Conservation (phyloP, 2,888 invertebrate genomes). For the Tinea pellionella region DNA sequence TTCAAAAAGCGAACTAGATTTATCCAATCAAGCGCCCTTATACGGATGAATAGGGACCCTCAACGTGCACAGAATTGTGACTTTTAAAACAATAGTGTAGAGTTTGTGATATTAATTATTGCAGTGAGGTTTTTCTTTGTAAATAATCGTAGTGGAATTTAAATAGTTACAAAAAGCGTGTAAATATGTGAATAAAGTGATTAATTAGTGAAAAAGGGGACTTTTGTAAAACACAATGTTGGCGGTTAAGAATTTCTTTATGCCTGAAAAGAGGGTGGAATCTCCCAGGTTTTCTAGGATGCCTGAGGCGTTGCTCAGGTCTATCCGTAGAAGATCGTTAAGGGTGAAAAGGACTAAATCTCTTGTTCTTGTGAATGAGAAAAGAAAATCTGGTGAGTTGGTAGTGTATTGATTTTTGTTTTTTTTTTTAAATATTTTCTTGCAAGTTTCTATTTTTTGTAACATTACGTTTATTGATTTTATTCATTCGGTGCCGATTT, state of each 20-base stretch:
- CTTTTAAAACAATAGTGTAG: neutral
- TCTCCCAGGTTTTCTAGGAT: conserved; percentile 72
- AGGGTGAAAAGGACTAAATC: conserved; percentile 82
- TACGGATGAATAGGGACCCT: neutral
- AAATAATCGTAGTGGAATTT: no score
- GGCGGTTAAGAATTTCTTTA: conserved; percentile 80
- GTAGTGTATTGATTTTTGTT: conserved; percentile 46
- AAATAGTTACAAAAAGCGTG: no score
- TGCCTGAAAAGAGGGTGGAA: conserved; percentile 73
- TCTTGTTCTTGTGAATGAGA: conserved; percentile 77
- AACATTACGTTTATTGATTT: no score
- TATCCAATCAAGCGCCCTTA: neutral
- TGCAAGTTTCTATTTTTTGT: neutral
- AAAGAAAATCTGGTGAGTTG: conserved; percentile 83
- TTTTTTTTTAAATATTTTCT: neutral
- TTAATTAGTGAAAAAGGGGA: neutral
- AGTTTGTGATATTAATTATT: neutral
- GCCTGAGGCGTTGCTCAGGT: conserved; percentile 80
- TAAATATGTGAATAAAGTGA: no score
- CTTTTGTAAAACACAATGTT: conserved; percentile 55
- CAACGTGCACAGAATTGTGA: neutral
- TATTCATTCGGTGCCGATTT: no score
- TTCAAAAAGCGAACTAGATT: conserved; percentile 10
- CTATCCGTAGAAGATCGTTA: conserved; percentile 76
- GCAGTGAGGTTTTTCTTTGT: neutral